phyloP scores from a whole-genome alignment of 2,797 vertebrate species.

The Molothrus ater region DNA sequence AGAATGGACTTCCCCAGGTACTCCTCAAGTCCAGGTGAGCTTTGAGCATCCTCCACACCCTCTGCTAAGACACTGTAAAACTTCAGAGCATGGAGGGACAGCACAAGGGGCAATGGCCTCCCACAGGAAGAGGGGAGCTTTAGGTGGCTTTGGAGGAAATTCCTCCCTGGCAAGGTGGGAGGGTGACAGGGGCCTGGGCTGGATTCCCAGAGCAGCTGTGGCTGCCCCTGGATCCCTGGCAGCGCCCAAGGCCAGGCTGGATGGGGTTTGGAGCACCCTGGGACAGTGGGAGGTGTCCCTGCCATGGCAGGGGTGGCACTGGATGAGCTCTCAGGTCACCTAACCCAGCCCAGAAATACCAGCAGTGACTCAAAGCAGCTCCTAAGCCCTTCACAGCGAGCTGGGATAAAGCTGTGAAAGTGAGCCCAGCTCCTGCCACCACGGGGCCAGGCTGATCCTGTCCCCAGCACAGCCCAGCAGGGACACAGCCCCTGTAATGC shows the following conservation, averaged over 20 bases:
- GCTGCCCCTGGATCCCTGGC: neutral
- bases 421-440: neutral
- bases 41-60: neutral
- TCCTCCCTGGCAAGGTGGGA: rapidly evolving
- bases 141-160: neutral
- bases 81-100: no score
- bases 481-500: neutral
- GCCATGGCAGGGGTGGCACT: neutral
- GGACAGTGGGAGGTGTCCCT: neutral
- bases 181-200: no score
- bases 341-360: neutral
- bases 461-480: neutral
- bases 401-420: conserved; percentile 17
- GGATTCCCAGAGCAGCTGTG: neutral
- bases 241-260: neutral
- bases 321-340: neutral
- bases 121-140: neutral
- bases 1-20: neutral
- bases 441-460: neutral
- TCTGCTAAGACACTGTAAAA: neutral
- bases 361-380: neutral
- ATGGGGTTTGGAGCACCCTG: neutral
- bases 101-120: neutral
- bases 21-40: neutral
- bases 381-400: neutral